Evolutionary conservation across 2,113 vertebrate genomes (phyloP), one percentile per base, ranked within the genome.

Genomic region (Notothenia rossii): DNA sequence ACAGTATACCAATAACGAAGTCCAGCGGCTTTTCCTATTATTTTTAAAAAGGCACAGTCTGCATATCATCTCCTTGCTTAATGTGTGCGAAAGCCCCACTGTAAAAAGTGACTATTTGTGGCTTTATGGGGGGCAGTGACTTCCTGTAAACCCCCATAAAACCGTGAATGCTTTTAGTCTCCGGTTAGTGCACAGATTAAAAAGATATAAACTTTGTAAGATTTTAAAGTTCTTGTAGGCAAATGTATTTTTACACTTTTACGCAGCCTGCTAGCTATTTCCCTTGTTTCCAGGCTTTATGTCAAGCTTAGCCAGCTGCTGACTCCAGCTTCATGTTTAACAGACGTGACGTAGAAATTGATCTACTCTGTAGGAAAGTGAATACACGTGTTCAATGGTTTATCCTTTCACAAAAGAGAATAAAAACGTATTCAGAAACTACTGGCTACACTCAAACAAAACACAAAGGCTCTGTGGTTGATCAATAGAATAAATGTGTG

Each of bases 401-500:
- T n/a, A 45, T 69, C 55, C 10, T 40, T 55, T 1, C 22, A 15
- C 2, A 29, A 29, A 7, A n/a, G 3, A 60, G 60, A 79, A 46
- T 53, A 29, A 43, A 75, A 62, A 43, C 54, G 54, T 53, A 61
- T 65, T 66, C 48, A 85, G 55, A 22, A 51, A 53, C 54, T 12
- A 11, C 56, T 63, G 74, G 81, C 70, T 68, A 64, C n/a, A 43
- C 67, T 76, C 18, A 60, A 63, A 75, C 20, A 43, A 4, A 29
- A 51, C 53, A 77, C 51, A 77, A 72, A 75, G 68, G 17, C 71
- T 70, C 51, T 75, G 43, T 33, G 71, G 50, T 66, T 33, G 66
- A 67, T 70, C 58, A 62, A 14, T 6, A 15, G 29, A 51, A 54
- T 36, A 45, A 77, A 54, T 4, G 15, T 36, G 10, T 40, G 49